Evolutionary conservation across 2,113 vertebrate species (phyloP), one percentile per base, ranked within the genome.

Genomic region (Cacatua alba): DNA sequence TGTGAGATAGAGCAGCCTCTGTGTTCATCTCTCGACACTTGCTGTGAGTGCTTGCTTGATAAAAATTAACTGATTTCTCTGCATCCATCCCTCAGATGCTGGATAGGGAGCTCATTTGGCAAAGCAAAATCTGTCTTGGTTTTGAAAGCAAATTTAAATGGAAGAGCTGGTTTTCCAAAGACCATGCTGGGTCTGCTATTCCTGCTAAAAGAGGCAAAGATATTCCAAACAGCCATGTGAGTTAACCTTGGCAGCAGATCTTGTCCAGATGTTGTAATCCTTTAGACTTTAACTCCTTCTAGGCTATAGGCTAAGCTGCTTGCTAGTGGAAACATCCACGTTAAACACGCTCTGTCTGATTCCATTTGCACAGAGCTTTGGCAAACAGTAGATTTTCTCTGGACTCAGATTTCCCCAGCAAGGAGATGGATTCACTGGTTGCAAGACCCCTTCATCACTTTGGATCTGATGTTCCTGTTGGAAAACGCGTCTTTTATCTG

Each of bases 211-310:
- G 49, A 89, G 41, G 72, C 71, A 90, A 37, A 95, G 88, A 52
- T 88, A 85, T 48, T 72, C 80, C 9, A 57, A 88, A 33, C 25
- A 95, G 79, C 68, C 43, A 4, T 2, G 57, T 2, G 8, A 76
- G 62, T 86, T 85, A 89, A 89, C 87, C 87, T 87, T 85, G 89
- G 90, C 90, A 80, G 81, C 53, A 60, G 78, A 90, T 67, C 91
- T 49, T 62, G 53, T 80, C 90, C 96, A 94, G 87, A 90, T 94
- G 87, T 85, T 75, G 77, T 15, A 43, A 65, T 80, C 37, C 76
- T 67, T 82, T 41, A 4, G 24, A 4, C 33, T 55, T 96, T 93
- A 94, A 96, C 95, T 93, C 92, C 68, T 95, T 70, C 88, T 23
- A 7, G 71, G 85, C 71, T 3, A 1, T 3, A 24, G 62, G 76